Evolutionary conservation across 2,888 invertebrate genomes (phyloP).

Genomic region (Athripsodes cinereus): DNA sequence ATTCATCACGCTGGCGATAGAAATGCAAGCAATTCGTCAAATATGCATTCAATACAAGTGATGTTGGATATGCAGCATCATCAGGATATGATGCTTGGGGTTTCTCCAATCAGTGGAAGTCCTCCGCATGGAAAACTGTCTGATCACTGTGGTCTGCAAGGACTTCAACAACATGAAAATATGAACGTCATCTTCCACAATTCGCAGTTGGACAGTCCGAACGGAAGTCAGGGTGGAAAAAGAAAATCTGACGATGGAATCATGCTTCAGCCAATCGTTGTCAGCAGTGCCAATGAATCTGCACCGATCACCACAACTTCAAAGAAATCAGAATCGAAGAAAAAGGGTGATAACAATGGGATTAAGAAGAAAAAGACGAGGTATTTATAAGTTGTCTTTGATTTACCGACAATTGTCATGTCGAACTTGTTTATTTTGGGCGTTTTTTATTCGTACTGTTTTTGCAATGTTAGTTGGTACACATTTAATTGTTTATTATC

Average conservation of each 20-base stretch:
- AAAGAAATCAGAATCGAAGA: slow-evolving; percentile 69
- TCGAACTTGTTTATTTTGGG: too few relatives aligned
- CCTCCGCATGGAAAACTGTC: slow-evolving; percentile 41
- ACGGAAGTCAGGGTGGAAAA: slow-evolving; percentile 32
- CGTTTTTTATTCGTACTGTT: too few relatives aligned
- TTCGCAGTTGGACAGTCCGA: slow-evolving; percentile 30
- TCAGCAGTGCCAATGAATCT: slow-evolving; percentile 40
- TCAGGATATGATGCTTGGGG: slow-evolving; percentile 35
- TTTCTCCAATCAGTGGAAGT: slow-evolving; percentile 34
- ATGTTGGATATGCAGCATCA: slow-evolving; percentile 56
- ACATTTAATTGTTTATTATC: too few relatives aligned
- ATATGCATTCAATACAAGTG: slow-evolving; percentile 60
- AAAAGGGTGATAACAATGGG: slow-evolving; percentile 78
- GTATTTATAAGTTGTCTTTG: too few relatives aligned
- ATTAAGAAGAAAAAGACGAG: slow-evolving; percentile 91
- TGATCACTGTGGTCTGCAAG: slow-evolving; percentile 39
- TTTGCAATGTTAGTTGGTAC: too few relatives aligned
- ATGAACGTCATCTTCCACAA: slow-evolving; percentile 26
- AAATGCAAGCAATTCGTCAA: slow-evolving; percentile 34
- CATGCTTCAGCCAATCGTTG: slow-evolving; percentile 38
- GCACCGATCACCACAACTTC: slow-evolving; percentile 42
- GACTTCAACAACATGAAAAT: slow-evolving; percentile 23
- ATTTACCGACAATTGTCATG: too few relatives aligned
- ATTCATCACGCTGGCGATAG: slow-evolving; percentile 37
- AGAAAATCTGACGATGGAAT: slow-evolving; percentile 36